Percentiles rank a stretch among this genome's conserved stretches.
phyloP scores from a whole-genome alignment of 1,140 invertebrate genomes.

The Dendroctonus valens region DNA sequence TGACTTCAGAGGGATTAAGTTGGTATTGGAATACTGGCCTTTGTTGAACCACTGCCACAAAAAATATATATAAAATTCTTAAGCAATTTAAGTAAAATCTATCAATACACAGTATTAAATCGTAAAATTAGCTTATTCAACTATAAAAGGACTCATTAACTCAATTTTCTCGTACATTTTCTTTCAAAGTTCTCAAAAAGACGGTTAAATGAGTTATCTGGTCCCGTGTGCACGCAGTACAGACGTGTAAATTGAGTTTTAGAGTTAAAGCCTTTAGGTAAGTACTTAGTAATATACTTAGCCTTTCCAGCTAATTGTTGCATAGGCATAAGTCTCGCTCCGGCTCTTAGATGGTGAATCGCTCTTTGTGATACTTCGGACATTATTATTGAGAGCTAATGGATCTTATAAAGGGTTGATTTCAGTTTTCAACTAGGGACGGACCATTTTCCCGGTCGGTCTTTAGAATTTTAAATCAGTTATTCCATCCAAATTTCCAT shows the following conservation, averaged over 20 bases:
- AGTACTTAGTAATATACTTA: slow-evolving; percentile 51
- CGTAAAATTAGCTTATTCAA: slow-evolving; percentile 2
- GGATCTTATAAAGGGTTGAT: slow-evolving; percentile 51
- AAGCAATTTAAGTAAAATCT: too few relatives aligned
- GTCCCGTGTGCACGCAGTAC: slow-evolving; percentile 34
- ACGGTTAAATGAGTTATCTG: slow-evolving; percentile 31
- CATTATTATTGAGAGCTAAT: slow-evolving; percentile 51
- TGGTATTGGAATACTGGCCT: not conserved
- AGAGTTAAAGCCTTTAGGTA: slow-evolving; percentile 47
- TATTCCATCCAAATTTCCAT: not conserved
- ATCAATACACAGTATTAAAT: not conserved
- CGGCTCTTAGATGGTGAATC: slow-evolving; percentile 48
- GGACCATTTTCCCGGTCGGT: not conserved
- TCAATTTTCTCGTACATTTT: slow-evolving; percentile 19
- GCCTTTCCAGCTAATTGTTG: slow-evolving; percentile 49
- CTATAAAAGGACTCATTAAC: slow-evolving; percentile 19
- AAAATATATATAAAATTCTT: too few relatives aligned
- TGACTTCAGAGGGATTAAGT: slow-evolving; percentile 1
- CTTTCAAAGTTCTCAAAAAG: slow-evolving; percentile 26
- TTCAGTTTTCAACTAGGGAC: slow-evolving; percentile 29
- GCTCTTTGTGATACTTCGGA: slow-evolving; percentile 51
- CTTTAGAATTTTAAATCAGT: not conserved
- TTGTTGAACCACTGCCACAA: too few relatives aligned
- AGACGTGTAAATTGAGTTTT: slow-evolving; percentile 48
- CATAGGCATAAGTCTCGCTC: slow-evolving; percentile 49